Evolutionary conservation across 53 echinoderm and acorn worm genomes (phyloP).

Genomic region (Patiria pectinifera): DNA sequence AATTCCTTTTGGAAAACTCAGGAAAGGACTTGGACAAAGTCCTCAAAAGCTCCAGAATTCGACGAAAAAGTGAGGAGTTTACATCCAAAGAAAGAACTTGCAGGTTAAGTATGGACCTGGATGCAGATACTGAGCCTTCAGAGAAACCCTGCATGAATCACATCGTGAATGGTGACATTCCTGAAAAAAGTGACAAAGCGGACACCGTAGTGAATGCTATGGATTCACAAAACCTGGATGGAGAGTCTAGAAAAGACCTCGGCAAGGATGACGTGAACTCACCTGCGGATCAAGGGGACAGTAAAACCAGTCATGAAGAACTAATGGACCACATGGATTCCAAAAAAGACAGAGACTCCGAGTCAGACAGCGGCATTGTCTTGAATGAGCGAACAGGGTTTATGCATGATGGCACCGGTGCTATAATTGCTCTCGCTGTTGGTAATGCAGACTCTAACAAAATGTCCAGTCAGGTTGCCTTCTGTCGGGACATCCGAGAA

Average conservation of each 20-base stretch:
- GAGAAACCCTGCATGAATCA: constrained; percentile 40
- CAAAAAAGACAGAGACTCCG: constrained; percentile 39
- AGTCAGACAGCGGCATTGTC: constrained; percentile 39
- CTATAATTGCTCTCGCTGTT: constrained; percentile 22
- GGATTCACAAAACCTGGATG: constrained; percentile 8
- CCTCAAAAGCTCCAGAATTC: constrained; percentile 45
- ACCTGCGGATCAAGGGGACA: background rate
- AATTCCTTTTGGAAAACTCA: constrained; percentile 47
- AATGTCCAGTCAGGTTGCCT: constrained; percentile 27
- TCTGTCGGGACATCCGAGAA: constrained; percentile 65
- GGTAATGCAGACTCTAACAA: constrained; percentile 2
- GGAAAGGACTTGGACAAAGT: constrained; percentile 46
- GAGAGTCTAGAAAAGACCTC: background rate
- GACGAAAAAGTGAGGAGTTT: constrained; percentile 28
- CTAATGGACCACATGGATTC: constrained; percentile 44
- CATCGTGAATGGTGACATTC: constrained; percentile 50
- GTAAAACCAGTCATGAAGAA: constrained; percentile 17
- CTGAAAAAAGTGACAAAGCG: background rate
- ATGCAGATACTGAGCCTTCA: background rate
- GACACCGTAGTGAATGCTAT: background rate
- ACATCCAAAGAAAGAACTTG: constrained; percentile 24
- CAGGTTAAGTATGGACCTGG: constrained; percentile 11
- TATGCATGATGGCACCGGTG: constrained; percentile 43
- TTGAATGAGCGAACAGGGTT: constrained; percentile 42
- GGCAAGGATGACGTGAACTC: constrained; percentile 7